phyloP scores from a whole-genome alignment of 2,888 invertebrate species.

The Tricholauxania praeusta region DNA sequence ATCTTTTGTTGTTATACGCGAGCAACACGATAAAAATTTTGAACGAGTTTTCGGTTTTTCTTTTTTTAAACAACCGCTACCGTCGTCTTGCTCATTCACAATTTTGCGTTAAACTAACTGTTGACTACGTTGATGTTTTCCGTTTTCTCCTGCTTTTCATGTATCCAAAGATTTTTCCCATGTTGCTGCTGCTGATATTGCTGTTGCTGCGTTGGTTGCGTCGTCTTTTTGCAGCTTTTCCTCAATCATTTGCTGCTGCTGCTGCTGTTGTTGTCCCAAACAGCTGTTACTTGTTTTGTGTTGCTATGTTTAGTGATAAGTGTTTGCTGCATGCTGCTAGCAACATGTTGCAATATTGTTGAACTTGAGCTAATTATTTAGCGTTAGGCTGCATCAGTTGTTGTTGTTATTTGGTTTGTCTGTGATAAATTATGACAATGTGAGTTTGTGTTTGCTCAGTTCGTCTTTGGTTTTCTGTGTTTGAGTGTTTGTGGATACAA shows the following conservation, averaged over 20 bases:
- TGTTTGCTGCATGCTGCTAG: neutral
- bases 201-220: slow-evolving; percentile 17
- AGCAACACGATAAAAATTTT: no score
- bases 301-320: slow-evolving; percentile 46
- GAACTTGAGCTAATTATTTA: slow-evolving; percentile 21
- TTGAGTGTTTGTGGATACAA: no score
- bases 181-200: slow-evolving; percentile 41
- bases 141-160: slow-evolving; percentile 57
- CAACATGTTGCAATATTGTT: slow-evolving; percentile 20
- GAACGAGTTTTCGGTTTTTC: no score
- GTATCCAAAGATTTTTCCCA: slow-evolving; percentile 33
- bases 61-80: neutral
- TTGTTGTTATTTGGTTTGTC: no score
- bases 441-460: no score
- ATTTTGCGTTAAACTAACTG: slow-evolving; percentile 59
- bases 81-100: slow-evolving; percentile 56
- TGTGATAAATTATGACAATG: no score
- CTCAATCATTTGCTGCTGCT: slow-evolving; percentile 4
- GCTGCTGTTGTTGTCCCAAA: slow-evolving; percentile 35
- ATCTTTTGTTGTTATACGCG: no score
- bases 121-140: slow-evolving; percentile 44
- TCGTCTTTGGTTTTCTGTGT: no score
- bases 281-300: slow-evolving; percentile 61
- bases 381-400: neutral
- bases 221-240: slow-evolving; percentile 8